Evolutionary conservation across 2,888 invertebrate genomes (phyloP).

Genomic region (Nemotelus nigrinus): DNA sequence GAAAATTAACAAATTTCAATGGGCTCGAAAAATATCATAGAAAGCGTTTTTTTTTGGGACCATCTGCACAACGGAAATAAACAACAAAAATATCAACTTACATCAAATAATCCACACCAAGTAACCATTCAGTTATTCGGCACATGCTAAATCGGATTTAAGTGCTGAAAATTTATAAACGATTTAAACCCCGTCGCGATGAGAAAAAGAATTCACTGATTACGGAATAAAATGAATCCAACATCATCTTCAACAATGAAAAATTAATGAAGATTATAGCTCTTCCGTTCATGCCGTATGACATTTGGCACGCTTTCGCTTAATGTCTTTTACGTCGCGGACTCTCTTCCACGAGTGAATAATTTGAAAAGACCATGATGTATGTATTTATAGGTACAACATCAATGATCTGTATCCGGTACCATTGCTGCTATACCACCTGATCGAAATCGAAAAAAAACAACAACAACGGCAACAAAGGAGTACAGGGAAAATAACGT

Average conservation of each 20-base stretch:
- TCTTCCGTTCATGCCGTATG: slow-evolving; percentile 11
- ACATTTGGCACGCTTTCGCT: slow-evolving; percentile 47
- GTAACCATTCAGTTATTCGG: too few relatives aligned
- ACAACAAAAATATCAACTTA: too few relatives aligned
- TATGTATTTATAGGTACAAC: not conserved
- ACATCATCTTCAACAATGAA: slow-evolving; percentile 18
- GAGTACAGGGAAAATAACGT: not conserved
- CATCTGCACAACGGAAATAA: too few relatives aligned
- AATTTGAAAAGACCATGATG: not conserved
- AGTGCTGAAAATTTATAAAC: slow-evolving; percentile 9
- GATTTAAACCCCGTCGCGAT: not conserved
- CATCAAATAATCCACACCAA: too few relatives aligned
- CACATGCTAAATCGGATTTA: slow-evolving; percentile 5
- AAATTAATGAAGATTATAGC: slow-evolving; percentile 33
- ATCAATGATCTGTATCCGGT: slow-evolving; percentile 19
- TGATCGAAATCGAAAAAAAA: not conserved
- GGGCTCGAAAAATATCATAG: too few relatives aligned
- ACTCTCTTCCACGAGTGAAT: not conserved
- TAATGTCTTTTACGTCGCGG: not conserved
- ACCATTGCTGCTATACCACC: not conserved
- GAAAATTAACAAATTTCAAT: too few relatives aligned
- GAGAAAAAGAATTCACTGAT: slow-evolving; percentile 3
- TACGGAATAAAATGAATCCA: slow-evolving; percentile 26
- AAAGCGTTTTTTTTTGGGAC: too few relatives aligned
- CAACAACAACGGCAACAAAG: not conserved